Percentiles rank a stretch among this genome's conserved stretches.
These are phyloP conservation scores for Hypena proboscidalis DNA, from an alignment of 2,888 invertebrate genomes.

Conservation along the genomic window DNA sequence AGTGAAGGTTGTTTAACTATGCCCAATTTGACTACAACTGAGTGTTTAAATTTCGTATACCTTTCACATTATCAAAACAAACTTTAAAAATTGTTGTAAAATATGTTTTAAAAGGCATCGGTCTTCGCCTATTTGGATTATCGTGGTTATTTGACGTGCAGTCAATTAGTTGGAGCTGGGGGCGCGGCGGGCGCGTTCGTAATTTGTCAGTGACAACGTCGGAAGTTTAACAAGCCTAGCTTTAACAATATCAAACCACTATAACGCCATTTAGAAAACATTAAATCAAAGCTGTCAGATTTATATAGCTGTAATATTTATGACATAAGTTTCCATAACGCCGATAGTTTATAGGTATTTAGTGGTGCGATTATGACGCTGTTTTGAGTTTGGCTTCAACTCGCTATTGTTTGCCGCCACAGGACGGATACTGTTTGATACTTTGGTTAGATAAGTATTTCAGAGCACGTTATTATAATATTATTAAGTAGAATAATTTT, in stretches of 20 bases:
- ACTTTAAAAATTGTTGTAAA: slow-evolving; percentile 33
- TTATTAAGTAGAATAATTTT: too few species aligned
- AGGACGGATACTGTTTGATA: too few species aligned
- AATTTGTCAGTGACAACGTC: slow-evolving; percentile 82
- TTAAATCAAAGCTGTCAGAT: slow-evolving; percentile 47
- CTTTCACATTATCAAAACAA: too few species aligned
- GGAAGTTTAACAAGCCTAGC: slow-evolving; percentile 75
- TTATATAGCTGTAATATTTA: slow-evolving; percentile 44
- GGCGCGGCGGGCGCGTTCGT: slow-evolving; percentile 62
- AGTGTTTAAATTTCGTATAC: too few species aligned
- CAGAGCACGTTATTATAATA: not conserved
- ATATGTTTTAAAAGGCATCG: slow-evolving; percentile 57
- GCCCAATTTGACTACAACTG: too few species aligned
- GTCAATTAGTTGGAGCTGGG: slow-evolving; percentile 74
- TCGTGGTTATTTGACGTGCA: slow-evolving; percentile 77
- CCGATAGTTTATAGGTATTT: slow-evolving; percentile 43
- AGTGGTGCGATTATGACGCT: slow-evolving; percentile 25
- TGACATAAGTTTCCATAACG: slow-evolving; percentile 35
- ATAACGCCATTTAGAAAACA: slow-evolving; percentile 55
- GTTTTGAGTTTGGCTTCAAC: slow-evolving; percentile 25
- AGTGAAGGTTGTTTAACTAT: too few species aligned
- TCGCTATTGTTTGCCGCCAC: slow-evolving; percentile 22
- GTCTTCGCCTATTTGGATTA: slow-evolving; percentile 68
- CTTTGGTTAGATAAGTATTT: not conserved
- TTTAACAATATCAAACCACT: slow-evolving; percentile 56